Evolutionary conservation across 1,140 invertebrate species (phyloP), one percentile per base, ranked within the genome.

Genomic region (Oryctes rhinoceros): DNA sequence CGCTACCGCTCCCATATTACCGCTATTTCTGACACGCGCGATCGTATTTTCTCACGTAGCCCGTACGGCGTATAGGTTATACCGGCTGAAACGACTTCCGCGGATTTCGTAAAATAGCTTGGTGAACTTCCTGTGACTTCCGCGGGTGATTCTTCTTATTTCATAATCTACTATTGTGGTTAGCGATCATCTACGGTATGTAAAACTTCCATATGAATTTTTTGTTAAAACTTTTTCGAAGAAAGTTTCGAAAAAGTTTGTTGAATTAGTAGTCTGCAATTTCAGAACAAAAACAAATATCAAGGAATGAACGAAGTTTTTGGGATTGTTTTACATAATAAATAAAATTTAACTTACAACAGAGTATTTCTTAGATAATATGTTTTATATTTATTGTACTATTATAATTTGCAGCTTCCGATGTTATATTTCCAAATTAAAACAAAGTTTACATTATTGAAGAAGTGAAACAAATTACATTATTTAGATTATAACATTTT

Each of bases 111-210:
- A 35, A 67, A 67, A 20, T 67, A 67, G 11, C 18, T 67, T 67
- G 18, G 62, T 67, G 62, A 67, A 67, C 62, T 67, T 67, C 62
- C 62, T 67, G 62, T 67, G 62, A 67, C 62, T n/a, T 20, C 30
- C 62, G 62, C 24, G 62, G 11, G 62, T 67, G 62, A 9, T 67
- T 20, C 62, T 67, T 20, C 62, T 67, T 67, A 67, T 67, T 35
- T 67, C 20, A 35, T 11, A 67, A 67, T 24, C 9, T 67, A 11
- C 30, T 24, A 67, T 67, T 35, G 20, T 67, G 11, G 62, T 10
- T 35, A 18, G 30, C 15, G n/a, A 67, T 10, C 62, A 18, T 67
- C 62, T 67, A 24, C 5, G 62, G 62, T 67, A 67, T 24, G 62
- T 67, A 24, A 67, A n/a, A 24, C 11, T 67, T n/a, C 9, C 4